Conservation (phyloP, 1,140 invertebrate genomes). For the honey bee (Apis mellifera) region Amel_HAv3.1 CM009932.2:6079501-6080000, state of each 20-base stretch:
- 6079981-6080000: conserved; percentile 32
- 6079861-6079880: too few species aligned
- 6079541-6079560: conserved; percentile 49
- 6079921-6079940: too few species aligned
- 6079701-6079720: conserved; percentile 13
- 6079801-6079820: too few species aligned
- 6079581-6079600: conserved; percentile 49
- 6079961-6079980: too few species aligned
- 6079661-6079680: background rate
- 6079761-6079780: too few species aligned
- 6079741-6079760: too few species aligned
- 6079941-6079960: too few species aligned
- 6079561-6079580: conserved; percentile 48
- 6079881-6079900: too few species aligned
- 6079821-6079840: too few species aligned
- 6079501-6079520: conserved; percentile 48
- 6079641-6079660: background rate
- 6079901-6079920: too few species aligned
- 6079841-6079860: too few species aligned
- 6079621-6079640: background rate
- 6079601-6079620: conserved; percentile 36
- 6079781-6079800: too few species aligned
- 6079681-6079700: background rate
- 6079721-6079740: background rate
- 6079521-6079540: conserved; percentile 50